A percentile compares a stretch with the other conserved stretches of the same genome.
These are phyloP conservation scores for Meiosimyza decipiens DNA, from an alignment of 2,888 invertebrate species.

Conservation along the genomic window DNA sequence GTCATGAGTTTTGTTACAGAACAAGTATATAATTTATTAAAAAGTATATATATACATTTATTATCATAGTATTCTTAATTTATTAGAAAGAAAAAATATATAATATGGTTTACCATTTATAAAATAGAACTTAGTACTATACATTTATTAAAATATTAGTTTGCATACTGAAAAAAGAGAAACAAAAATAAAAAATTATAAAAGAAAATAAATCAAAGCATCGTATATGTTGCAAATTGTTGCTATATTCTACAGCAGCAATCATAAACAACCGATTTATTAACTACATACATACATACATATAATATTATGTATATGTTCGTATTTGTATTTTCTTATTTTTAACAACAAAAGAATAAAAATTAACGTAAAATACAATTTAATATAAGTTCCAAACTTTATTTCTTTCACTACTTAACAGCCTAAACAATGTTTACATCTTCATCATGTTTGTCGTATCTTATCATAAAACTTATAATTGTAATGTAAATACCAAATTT, in stretches of 20 bases:
- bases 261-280: neutral
- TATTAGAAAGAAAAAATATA: constrained; percentile 9
- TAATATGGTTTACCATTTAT: no score
- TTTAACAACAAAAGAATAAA: constrained; percentile 9
- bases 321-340: constrained; percentile 16
- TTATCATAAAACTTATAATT: constrained; percentile 37
- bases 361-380: constrained; percentile 19
- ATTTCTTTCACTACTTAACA: constrained; percentile 3
- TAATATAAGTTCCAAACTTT: constrained; percentile 2
- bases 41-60: constrained; percentile 1
- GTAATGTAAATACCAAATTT: constrained; percentile 46
- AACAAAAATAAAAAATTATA: neutral
- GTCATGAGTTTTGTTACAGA: constrained; percentile 23
- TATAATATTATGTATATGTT: no score
- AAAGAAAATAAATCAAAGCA: constrained; percentile 1
- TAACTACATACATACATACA: no score
- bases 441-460: constrained; percentile 6
- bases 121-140: no score
- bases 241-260: neutral
- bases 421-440: neutral
- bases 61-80: constrained; percentile 25
- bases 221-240: neutral
- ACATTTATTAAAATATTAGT: no score
- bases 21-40: constrained; percentile 12
- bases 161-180: no score